Base-by-base conservation (phyloP, 2,888 invertebrate genomes). In the Dendrolimus houi region DNA sequence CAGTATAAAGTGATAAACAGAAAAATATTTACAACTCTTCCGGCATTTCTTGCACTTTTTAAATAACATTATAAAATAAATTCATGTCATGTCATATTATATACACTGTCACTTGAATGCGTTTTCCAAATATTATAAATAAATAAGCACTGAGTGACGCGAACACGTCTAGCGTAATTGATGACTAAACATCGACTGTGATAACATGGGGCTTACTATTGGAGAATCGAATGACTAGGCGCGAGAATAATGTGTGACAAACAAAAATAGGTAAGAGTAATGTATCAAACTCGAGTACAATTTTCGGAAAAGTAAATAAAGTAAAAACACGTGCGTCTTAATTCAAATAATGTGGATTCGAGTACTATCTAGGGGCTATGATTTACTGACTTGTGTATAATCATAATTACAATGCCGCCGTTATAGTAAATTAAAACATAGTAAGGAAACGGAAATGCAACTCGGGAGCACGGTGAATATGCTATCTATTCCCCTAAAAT, bases 1-100 rank as follows among this genome's bases (percentile, higher is more conserved):
- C 29, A 29, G 29, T 6, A 29, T 29, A 29, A 29, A 29, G 29
- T 29, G 29, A 47, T 47, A 47, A 47, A 47, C 47, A 47, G 0
- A 54, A 59, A 64, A 57, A 68, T 74, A 81, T 67, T 86, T 85
- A 87, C 88, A 80, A 77, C 84, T 84, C 58, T 68, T 81, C 9
- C 85, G 77, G 61, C 88, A 87, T 67, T 79, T 83, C 58, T 80
- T 83, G 74, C 89, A 89, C 70, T 83, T 86, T 66, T 81, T 82
- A 59, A 87, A 86, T 61, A 89, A 75, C 88, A 88, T 87, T 52
- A 29, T 57, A 10, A 52, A 47, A 47, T 6, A 47, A 47, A 47
- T 6, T 47, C 47, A 47, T 12, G 47, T 47, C 47, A 10, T 47
- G 12, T 47, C 47, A 10, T 47, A 3, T 47, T 47, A 47, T 47